Conservation (phyloP, 2,888 invertebrate species). For the Alsophila aescularia region DNA sequence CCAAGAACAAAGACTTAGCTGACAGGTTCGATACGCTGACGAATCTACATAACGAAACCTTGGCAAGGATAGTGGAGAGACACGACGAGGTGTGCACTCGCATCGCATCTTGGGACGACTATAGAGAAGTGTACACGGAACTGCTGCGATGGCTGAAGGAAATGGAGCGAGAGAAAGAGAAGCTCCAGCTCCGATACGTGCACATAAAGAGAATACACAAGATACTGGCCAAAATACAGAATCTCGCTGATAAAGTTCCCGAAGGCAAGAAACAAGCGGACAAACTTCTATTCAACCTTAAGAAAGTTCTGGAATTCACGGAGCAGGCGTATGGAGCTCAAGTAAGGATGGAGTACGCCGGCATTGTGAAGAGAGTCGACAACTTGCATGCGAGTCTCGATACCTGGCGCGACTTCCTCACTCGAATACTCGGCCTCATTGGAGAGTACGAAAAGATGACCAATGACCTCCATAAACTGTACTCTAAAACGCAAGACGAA, state of each 20-base stretch:
- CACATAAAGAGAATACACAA: conserved; percentile 90
- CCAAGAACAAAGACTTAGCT: conserved; percentile 76
- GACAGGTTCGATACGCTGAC: conserved; percentile 92
- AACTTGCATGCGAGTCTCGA: conserved; percentile 92
- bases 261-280: conserved; percentile 87
- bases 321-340: conserved; percentile 91
- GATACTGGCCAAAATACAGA: conserved; percentile 87
- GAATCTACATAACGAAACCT: conserved; percentile 92
- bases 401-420: conserved; percentile 91
- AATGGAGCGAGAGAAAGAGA: conserved; percentile 90
- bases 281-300: conserved; percentile 86
- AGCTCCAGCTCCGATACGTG: conserved; percentile 91
- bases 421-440: conserved; percentile 86
- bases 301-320: conserved; percentile 87
- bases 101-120: conserved; percentile 91
- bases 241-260: conserved; percentile 87
- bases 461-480: conserved; percentile 84
- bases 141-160: conserved; percentile 92
- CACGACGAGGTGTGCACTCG: conserved; percentile 90
- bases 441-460: conserved; percentile 87
- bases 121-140: conserved; percentile 88
- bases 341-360: conserved; percentile 92
- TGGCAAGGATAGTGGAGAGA: conserved; percentile 90
- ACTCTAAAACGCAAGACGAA: conserved; percentile 86
- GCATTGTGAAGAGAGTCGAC: conserved; percentile 90